phyloP scores from a whole-genome alignment of 2,113 vertebrate species.

The Stegostoma tigrinum region DNA sequence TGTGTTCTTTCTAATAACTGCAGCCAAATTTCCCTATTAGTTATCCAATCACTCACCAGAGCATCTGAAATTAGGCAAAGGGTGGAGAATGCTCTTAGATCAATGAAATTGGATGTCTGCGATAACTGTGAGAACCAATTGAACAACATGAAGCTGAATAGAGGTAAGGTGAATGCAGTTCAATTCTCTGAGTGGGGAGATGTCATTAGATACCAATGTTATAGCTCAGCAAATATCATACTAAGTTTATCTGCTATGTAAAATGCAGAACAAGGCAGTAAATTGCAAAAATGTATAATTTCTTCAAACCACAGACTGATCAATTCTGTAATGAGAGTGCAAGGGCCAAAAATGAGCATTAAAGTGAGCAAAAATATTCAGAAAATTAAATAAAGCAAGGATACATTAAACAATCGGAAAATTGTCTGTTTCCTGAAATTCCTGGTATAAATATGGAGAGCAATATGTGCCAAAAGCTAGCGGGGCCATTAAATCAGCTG shows the following conservation, averaged over 20 bases:
- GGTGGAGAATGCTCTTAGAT: not conserved
- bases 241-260: not conserved
- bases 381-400: not conserved
- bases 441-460: not conserved
- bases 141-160: not conserved
- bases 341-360: not conserved
- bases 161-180: not conserved
- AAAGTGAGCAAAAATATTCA: not conserved
- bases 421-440: not conserved
- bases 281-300: not conserved
- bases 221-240: not conserved
- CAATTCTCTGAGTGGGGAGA: not conserved
- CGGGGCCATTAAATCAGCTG: not conserved
- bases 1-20: not conserved
- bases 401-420: not conserved
- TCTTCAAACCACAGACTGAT: not conserved
- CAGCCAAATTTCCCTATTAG: not conserved
- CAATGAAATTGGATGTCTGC: not conserved
- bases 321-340: not conserved
- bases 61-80: not conserved
- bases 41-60: not conserved
- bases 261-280: not conserved
- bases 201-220: not conserved
- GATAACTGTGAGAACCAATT: not conserved
- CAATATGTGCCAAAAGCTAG: not conserved